Conservation (phyloP, 2,113 vertebrate genomes). For the Tenebrosternarchus preto region DNA sequence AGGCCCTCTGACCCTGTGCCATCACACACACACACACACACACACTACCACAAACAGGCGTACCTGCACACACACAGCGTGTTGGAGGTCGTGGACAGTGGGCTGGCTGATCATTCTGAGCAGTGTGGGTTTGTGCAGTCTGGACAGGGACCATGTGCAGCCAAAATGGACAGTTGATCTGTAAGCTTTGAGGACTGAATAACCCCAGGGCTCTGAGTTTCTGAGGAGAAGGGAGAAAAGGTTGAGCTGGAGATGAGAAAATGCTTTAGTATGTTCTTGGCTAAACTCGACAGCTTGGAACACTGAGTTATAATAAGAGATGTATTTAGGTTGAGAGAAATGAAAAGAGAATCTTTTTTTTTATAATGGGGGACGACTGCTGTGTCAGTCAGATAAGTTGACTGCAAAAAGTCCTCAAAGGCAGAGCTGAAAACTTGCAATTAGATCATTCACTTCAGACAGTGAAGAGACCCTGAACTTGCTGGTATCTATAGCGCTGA, state of each 20-base stretch:
- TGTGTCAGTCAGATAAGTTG: background rate
- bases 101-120: background rate
- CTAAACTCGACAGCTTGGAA: background rate
- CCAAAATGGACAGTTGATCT: background rate
- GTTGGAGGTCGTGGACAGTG: background rate
- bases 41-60: too few species aligned
- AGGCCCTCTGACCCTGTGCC: too few species aligned
- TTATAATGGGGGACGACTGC: background rate
- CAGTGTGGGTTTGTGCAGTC: background rate
- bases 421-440: background rate
- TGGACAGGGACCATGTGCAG: too few species aligned
- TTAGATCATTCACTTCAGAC: slow-evolving; percentile 10
- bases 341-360: background rate
- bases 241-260: background rate
- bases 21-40: too few species aligned
- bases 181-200: background rate
- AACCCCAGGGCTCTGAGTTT: background rate
- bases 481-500: background rate
- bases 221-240: background rate
- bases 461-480: background rate
- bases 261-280: background rate
- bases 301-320: slow-evolving; percentile 4
- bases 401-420: background rate
- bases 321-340: slow-evolving; percentile 15
- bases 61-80: background rate